These are phyloP conservation scores for Pica pica DNA, from an alignment of 2,113 vertebrate species.

Conservation along the genomic window DNA sequence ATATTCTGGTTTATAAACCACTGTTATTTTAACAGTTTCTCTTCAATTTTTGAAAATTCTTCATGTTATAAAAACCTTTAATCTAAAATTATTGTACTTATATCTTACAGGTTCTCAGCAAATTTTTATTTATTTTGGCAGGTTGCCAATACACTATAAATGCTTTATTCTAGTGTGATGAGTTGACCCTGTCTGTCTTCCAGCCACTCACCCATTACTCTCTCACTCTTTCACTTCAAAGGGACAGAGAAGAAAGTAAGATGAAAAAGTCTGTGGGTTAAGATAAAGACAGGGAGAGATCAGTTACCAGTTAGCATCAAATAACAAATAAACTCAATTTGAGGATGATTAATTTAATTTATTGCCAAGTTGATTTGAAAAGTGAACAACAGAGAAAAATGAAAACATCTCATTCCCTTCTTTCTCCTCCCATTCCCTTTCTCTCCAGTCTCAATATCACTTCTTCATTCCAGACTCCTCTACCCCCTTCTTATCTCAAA, in stretches of 20 bases:
- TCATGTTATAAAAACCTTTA: neutral
- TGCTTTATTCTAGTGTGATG: neutral
- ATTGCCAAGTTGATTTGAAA: neutral
- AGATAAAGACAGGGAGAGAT: neutral
- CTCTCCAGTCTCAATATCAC: neutral
- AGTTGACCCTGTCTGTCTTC: neutral
- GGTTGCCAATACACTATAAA: neutral
- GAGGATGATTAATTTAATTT: neutral
- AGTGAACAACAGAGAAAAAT: neutral
- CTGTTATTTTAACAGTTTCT: neutral
- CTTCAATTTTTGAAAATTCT: neutral
- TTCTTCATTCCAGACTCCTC: neutral
- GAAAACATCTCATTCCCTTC: neutral
- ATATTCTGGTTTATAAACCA: neutral
- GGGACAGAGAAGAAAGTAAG: neutral
- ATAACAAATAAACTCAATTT: fast-evolving
- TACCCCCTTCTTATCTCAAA: neutral
- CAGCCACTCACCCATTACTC: neutral
- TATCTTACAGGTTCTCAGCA: neutral
- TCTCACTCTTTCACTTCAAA: neutral
- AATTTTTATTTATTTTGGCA: neutral
- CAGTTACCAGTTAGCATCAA: fast-evolving
- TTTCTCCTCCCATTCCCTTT: neutral
- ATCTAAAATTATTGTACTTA: neutral
- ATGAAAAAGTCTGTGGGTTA: neutral